Evolutionary conservation across 2,113 vertebrate species (phyloP).

Genomic region (Arothron firmamentum): DNA sequence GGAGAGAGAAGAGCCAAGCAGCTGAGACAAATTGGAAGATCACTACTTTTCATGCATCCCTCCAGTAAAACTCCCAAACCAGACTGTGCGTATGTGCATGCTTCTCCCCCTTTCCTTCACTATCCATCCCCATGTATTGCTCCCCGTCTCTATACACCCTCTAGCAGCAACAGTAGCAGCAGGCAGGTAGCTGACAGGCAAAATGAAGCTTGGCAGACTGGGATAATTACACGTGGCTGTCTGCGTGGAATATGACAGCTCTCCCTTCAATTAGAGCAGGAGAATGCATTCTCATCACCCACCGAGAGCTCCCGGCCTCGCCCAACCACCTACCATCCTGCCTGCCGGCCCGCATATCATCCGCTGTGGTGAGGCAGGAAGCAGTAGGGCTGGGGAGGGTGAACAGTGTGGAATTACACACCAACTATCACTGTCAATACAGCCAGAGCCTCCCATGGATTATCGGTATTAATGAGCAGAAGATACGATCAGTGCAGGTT

Average conservation of each 20-base stretch:
- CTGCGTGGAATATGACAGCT: conserved; percentile 67
- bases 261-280: conserved; percentile 71
- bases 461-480: conserved; percentile 38
- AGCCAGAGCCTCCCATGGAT: conserved; percentile 23
- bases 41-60: conserved; percentile 63
- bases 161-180: conserved; percentile 58
- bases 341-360: conserved; percentile 9
- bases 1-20: conserved; percentile 39
- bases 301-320: conserved; percentile 29
- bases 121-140: conserved; percentile 29
- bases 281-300: conserved; percentile 63
- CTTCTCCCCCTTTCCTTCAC: conserved; percentile 6
- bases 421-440: background rate
- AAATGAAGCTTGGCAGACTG: conserved; percentile 67
- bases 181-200: conserved; percentile 72
- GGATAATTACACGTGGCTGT: conserved; percentile 75
- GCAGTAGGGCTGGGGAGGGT: conserved; percentile 8
- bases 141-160: conserved; percentile 46
- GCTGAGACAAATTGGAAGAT: conserved; percentile 70
- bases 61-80: conserved; percentile 60
- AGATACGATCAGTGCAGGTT: conserved; percentile 9
- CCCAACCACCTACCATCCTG: conserved; percentile 23
- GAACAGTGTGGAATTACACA: background rate
- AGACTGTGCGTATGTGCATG: conserved; percentile 18
- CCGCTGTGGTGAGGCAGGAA: conserved; percentile 29